phyloP scores from a whole-genome alignment of 2,113 vertebrate genomes.

The Hystrix cristata region DNA sequence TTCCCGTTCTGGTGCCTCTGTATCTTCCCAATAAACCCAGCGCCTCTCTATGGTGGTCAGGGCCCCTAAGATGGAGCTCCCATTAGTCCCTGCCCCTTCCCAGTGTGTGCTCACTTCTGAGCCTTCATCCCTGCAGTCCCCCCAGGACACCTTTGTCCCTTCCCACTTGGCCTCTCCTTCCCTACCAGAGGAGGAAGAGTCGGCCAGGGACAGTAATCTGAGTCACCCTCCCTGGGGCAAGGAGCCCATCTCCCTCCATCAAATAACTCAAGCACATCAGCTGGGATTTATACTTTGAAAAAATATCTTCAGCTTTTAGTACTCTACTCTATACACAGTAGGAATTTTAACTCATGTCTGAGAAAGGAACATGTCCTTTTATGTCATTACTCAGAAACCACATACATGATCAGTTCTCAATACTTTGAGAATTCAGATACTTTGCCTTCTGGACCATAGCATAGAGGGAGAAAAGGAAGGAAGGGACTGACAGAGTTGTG shows the following conservation, averaged over 20 bases:
- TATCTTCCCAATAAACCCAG: not conserved
- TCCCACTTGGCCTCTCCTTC: not conserved
- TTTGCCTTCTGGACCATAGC: not conserved
- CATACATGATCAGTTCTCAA: not conserved
- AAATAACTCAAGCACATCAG: slow-evolving; percentile 48
- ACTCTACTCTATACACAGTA: slow-evolving; percentile 3
- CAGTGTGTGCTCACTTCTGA: not conserved
- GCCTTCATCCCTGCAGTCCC: not conserved
- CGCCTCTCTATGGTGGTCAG: no score
- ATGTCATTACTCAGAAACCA: not conserved
- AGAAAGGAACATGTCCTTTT: not conserved
- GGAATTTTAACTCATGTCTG: not conserved
- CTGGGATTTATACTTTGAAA: slow-evolving; percentile 51
- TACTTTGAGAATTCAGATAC: not conserved
- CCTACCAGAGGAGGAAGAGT: not conserved
- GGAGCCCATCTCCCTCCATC: not conserved
- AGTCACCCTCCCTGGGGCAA: not conserved
- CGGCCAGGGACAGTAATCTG: not conserved
- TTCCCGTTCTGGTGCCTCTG: not conserved
- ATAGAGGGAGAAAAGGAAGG: not conserved
- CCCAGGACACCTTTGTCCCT: not conserved
- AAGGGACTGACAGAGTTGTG: not conserved
- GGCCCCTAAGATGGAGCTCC: not conserved
- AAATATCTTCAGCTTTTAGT: slow-evolving; percentile 10
- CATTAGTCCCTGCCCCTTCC: not conserved